Conservation (phyloP, 1,140 invertebrate genomes). For the Tachypleus tridentatus region DNA sequence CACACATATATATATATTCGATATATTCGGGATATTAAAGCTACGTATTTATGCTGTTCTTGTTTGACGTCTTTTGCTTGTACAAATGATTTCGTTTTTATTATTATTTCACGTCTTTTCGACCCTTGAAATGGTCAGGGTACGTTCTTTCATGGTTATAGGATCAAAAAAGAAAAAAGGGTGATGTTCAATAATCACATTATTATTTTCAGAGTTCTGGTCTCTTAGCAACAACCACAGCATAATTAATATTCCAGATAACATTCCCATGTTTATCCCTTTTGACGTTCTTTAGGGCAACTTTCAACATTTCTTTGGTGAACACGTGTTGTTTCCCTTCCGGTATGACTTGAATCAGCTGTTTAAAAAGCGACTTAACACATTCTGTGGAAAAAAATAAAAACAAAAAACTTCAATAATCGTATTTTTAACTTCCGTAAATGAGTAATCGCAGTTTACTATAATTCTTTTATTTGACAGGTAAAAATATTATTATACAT, state of each 20-base stretch:
- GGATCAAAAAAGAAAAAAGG: no score
- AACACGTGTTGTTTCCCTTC: constrained; percentile 9
- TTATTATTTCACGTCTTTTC: no score
- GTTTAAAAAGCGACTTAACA: constrained; percentile 5
- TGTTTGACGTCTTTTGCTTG: no score
- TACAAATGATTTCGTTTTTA: no score
- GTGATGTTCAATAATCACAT: no score
- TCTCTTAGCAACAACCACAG: constrained; percentile 15
- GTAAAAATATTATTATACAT: no score
- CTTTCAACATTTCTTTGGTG: constrained; percentile 16
- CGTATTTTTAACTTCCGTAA: background rate
- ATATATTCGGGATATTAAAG: no score
- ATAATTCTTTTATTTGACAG: background rate
- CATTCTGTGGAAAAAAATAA: background rate
- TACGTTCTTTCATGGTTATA: no score
- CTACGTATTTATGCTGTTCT: no score
- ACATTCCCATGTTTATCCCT: constrained; percentile 12
- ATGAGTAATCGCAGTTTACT: background rate
- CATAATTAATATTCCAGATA: constrained; percentile 18
- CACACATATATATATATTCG: no score
- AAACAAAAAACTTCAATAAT: background rate
- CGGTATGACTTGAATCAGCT: constrained; percentile 6
- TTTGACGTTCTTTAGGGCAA: constrained; percentile 14
- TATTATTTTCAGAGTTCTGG: constrained; percentile 1
- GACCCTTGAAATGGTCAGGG: no score